phyloP scores from a whole-genome alignment of 2,888 invertebrate species.

The Leptopilina myrica region DNA sequence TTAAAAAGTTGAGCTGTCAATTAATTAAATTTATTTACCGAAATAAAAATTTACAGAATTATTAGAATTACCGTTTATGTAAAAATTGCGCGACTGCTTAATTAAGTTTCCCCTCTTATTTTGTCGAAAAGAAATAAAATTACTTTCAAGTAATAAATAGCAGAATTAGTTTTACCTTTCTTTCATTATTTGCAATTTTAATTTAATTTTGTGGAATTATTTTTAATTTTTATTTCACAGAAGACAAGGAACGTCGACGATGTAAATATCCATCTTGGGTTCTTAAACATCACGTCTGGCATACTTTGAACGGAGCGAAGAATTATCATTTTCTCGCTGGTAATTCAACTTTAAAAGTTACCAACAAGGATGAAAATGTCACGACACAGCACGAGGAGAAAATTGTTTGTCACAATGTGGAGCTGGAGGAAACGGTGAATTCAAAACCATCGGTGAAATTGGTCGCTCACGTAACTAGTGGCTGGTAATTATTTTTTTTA shows the following conservation, averaged over 20 bases:
- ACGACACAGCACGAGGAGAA: slow-evolving; percentile 68
- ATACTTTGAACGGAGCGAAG: slow-evolving; percentile 85
- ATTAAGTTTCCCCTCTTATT: too few species aligned
- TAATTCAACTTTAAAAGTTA: slow-evolving; percentile 84
- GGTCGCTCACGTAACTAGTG: slow-evolving; percentile 86
- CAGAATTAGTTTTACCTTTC: too few species aligned
- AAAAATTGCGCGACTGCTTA: too few species aligned
- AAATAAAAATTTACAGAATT: too few species aligned
- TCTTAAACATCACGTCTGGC: slow-evolving; percentile 88
- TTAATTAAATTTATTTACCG: too few species aligned
- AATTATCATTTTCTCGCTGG: slow-evolving; percentile 86
- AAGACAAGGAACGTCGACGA: slow-evolving; percentile 85
- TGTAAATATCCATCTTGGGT: slow-evolving; percentile 90
- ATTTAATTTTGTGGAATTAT: too few species aligned
- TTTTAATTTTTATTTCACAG: slow-evolving; percentile 74
- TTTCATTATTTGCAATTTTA: too few species aligned
- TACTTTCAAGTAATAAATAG: too few species aligned
- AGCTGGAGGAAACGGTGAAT: slow-evolving; percentile 65
- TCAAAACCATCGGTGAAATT: slow-evolving; percentile 80
- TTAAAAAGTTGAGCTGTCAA: too few species aligned
- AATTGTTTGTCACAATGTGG: slow-evolving; percentile 72
- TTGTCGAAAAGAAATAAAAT: too few species aligned
- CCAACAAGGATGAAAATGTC: slow-evolving; percentile 73
- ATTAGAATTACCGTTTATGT: too few species aligned
- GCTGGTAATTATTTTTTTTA: slow-evolving; percentile 80